A percentile compares a stretch with the other conserved stretches of the same genome.
phyloP scores from a whole-genome alignment of 2,888 invertebrate genomes.

The Hydraecia micacea region DNA sequence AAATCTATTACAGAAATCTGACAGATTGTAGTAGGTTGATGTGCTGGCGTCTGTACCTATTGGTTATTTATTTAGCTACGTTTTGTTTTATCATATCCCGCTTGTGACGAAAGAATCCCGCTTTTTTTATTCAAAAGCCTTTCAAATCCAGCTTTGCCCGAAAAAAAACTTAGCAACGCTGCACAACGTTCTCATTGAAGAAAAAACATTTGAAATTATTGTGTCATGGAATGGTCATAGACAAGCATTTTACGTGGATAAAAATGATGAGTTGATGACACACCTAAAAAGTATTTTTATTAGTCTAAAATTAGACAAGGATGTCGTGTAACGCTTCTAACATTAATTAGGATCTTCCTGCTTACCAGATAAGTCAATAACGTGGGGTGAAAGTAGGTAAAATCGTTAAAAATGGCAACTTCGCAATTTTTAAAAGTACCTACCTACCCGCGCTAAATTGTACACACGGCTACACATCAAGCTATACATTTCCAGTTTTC shows the following conservation, averaged over 20 bases:
- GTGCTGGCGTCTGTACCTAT: no score
- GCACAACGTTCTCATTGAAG: neutral
- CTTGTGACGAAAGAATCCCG: neutral
- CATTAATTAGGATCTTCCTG: constrained; percentile 40
- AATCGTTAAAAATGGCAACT: neutral
- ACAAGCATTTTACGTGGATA: neutral
- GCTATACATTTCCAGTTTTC: no score
- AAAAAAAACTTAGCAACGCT: neutral
- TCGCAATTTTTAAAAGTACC: constrained; percentile 34
- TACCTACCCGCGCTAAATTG: constrained; percentile 8
- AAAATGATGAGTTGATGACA: constrained; percentile 31
- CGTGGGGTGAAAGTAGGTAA: constrained; percentile 6
- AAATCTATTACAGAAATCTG: no score
- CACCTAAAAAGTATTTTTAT: constrained; percentile 39
- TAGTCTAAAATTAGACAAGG: constrained; percentile 33
- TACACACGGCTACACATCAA: no score
- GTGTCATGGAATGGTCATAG: neutral
- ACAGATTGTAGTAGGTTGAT: no score
- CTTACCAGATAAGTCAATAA: neutral
- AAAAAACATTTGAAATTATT: neutral
- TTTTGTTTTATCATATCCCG: neutral
- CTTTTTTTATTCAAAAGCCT: neutral
- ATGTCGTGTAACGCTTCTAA: constrained; percentile 12
- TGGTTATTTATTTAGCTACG: neutral
- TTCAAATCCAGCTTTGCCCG: neutral